Evolutionary conservation across 2,888 invertebrate species (phyloP).

Genomic region (Deilephila elpenor): DNA sequence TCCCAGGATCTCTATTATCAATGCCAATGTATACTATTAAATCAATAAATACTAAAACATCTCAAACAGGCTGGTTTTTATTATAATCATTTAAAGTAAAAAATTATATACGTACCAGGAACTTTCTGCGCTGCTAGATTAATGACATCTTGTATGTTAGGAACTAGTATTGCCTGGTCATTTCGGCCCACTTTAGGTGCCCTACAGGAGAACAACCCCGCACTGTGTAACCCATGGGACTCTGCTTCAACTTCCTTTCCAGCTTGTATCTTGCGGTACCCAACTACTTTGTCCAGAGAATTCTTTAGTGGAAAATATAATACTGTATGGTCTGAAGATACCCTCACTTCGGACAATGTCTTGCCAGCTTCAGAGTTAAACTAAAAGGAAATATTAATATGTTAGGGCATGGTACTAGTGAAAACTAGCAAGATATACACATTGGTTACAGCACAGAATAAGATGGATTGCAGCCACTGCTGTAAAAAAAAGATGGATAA

Average conservation of each 20-base stretch:
- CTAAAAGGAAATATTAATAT: conserved; percentile 58
- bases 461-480: too few relatives aligned
- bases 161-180: conserved; percentile 81
- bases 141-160: conserved; percentile 74
- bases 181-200: conserved; percentile 61
- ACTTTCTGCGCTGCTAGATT: conserved; percentile 77
- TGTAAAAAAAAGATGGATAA: neutral
- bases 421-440: too few relatives aligned
- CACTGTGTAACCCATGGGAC: conserved; percentile 66
- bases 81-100: neutral
- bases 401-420: too few relatives aligned
- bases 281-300: conserved; percentile 85
- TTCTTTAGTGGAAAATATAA: conserved; percentile 89
- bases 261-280: conserved; percentile 85
- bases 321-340: conserved; percentile 77
- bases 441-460: too few relatives aligned
- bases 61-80: too few relatives aligned
- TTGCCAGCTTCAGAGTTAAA: conserved; percentile 75
- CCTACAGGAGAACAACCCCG: conserved; percentile 72
- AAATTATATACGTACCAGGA: conserved; percentile 62
- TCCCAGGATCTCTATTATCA: too few relatives aligned
- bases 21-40: neutral
- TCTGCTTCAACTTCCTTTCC: conserved; percentile 72
- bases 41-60: too few relatives aligned
- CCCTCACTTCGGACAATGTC: conserved; percentile 82